Conservation (phyloP, 2,797 vertebrate genomes). For the Momotus momota region DNA sequence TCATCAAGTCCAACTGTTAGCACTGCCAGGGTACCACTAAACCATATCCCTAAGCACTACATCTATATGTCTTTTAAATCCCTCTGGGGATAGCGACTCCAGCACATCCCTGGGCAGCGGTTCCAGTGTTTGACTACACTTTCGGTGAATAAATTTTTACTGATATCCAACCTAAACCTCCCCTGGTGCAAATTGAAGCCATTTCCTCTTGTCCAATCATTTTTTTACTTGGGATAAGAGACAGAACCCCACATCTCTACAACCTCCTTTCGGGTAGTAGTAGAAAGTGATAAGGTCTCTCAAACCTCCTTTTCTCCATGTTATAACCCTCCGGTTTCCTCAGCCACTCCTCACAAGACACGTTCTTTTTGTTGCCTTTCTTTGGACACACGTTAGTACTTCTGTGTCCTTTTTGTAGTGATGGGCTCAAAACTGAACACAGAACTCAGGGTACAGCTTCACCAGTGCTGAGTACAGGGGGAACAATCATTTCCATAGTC, state of each 20-base stretch:
- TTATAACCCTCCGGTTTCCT: neutral
- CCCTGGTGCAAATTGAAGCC: neutral
- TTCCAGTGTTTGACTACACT: neutral
- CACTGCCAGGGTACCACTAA: neutral
- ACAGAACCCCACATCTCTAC: neutral
- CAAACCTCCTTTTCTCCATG: neutral
- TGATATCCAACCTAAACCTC: neutral
- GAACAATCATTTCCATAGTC: neutral
- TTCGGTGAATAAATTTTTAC: neutral
- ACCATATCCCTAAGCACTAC: no score
- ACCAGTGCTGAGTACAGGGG: neutral
- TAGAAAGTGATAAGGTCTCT: neutral
- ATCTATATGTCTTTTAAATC: neutral
- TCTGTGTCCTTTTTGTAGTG: neutral
- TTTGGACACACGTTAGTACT: neutral
- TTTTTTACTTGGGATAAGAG: neutral
- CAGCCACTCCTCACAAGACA: neutral
- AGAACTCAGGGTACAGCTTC: neutral
- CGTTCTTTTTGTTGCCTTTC: neutral
- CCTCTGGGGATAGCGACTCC: neutral
- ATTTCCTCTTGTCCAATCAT: neutral
- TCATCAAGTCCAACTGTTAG: neutral
- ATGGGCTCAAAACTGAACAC: neutral
- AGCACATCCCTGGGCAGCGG: neutral
- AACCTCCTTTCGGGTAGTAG: neutral